Evolutionary conservation across 2,797 vertebrate genomes (phyloP).

Genomic region (Triplophysa yarkandensis): DNA sequence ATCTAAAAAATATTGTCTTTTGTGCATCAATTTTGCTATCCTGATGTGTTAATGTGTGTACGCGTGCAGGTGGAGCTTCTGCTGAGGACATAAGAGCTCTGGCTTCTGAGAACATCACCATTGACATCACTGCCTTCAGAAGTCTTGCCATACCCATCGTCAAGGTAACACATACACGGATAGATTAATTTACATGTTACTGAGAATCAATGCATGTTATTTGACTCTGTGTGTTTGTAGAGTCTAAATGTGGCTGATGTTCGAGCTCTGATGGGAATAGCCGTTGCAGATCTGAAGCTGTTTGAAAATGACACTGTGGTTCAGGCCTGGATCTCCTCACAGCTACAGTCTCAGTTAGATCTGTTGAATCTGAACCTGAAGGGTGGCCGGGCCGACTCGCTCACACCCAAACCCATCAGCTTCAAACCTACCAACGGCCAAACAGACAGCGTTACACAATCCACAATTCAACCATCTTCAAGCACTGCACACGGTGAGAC

Average conservation of each 20-base stretch:
- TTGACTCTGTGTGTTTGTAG: slow-evolving; percentile 48
- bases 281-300: slow-evolving; percentile 62
- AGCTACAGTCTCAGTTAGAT: slow-evolving; percentile 62
- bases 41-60: neutral
- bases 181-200: neutral
- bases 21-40: neutral
- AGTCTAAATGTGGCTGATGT: slow-evolving; percentile 62
- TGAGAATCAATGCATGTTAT: neutral
- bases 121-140: slow-evolving; percentile 63
- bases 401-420: neutral
- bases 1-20: neutral
- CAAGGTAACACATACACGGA: slow-evolving; percentile 53
- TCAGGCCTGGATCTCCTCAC: slow-evolving; percentile 59
- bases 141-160: slow-evolving; percentile 59
- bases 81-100: slow-evolving; percentile 55
- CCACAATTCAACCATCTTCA: slow-evolving; percentile 11
- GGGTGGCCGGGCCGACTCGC: slow-evolving; percentile 34
- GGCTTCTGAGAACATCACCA: slow-evolving; percentile 59
- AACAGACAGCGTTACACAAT: neutral
- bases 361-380: slow-evolving; percentile 54
- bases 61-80: slow-evolving; percentile 64
- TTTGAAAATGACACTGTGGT: slow-evolving; percentile 66
- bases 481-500: slow-evolving; percentile 9
- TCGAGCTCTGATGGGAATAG: slow-evolving; percentile 55
- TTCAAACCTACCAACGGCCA: neutral